phyloP scores from a whole-genome alignment of 2,113 vertebrate species.

The Myotis brandtii region DNA sequence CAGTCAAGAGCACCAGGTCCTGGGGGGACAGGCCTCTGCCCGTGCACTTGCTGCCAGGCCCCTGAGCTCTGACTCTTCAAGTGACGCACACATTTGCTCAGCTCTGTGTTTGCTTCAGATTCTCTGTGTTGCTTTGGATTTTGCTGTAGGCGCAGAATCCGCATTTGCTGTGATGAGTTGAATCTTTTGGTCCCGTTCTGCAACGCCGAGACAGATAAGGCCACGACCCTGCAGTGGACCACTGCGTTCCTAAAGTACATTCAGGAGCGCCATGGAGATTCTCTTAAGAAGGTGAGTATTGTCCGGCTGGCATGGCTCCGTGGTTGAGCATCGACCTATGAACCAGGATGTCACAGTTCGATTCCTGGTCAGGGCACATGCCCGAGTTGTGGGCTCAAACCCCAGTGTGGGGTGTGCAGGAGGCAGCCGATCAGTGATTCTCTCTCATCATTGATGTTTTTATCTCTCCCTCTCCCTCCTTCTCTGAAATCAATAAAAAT shows the following conservation, averaged over 20 bases:
- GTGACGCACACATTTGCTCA: accelerated
- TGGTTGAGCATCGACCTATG: too few relatives aligned
- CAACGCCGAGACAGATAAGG: slow-evolving; percentile 91
- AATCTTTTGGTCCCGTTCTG: slow-evolving; percentile 95
- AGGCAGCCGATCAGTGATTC: too few relatives aligned
- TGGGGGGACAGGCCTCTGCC: accelerated
- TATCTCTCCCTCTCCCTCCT: too few relatives aligned
- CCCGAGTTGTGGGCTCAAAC: too few relatives aligned
- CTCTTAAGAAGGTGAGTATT: slow-evolving; percentile 90
- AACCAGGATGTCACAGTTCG: too few relatives aligned
- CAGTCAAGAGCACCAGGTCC: not conserved
- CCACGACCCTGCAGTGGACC: slow-evolving; percentile 95
- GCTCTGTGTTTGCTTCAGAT: too few relatives aligned
- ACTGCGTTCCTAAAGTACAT: slow-evolving; percentile 94
- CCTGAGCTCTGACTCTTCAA: not conserved
- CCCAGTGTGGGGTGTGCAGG: too few relatives aligned
- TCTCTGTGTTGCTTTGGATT: not conserved
- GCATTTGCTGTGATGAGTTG: slow-evolving; percentile 94
- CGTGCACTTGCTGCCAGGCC: accelerated
- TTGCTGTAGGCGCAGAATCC: slow-evolving; percentile 91
- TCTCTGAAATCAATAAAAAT: too few relatives aligned
- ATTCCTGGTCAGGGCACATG: too few relatives aligned
- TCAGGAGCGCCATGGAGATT: slow-evolving; percentile 90
- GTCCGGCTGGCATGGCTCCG: too few relatives aligned
- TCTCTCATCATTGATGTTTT: too few relatives aligned